Conservation (phyloP, 2,113 vertebrate species). For the Phrynosoma platyrhinos region DNA sequence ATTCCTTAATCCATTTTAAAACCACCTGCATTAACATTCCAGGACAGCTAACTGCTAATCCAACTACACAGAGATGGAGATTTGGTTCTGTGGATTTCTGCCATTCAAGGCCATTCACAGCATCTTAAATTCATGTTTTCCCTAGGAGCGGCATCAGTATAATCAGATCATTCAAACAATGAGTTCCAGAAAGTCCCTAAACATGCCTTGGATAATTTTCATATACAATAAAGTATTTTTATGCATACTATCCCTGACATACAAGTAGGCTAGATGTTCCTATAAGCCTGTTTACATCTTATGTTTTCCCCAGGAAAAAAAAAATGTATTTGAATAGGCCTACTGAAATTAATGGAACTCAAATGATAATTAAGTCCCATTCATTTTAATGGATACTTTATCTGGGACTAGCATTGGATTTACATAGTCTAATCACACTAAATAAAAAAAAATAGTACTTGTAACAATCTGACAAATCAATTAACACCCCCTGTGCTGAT, state of each 20-base stretch:
- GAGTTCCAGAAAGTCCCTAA: background rate
- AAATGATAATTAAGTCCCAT: too few species aligned
- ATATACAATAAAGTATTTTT: background rate
- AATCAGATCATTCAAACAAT: background rate
- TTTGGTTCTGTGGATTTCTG: background rate
- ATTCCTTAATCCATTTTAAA: conserved; percentile 27
- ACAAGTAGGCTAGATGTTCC: background rate
- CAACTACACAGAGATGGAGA: conserved; percentile 3
- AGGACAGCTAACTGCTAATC: conserved; percentile 21
- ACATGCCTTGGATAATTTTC: background rate
- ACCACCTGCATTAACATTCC: conserved; percentile 32
- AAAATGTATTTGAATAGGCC: background rate
- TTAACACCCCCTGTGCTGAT: background rate
- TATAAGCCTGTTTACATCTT: background rate
- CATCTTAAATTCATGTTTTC: conserved; percentile 8
- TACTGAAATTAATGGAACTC: too few species aligned
- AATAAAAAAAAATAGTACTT: background rate
- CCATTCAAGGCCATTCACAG: conserved; percentile 1
- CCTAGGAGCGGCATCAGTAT: background rate
- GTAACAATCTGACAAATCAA: background rate
- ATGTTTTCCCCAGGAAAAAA: background rate
- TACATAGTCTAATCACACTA: too few species aligned
- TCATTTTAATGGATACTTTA: too few species aligned
- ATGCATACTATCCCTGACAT: background rate
- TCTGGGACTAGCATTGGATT: too few species aligned